These are phyloP conservation scores for Ambastaia sidthimunki DNA, from an alignment of 2,797 vertebrate genomes.

Conservation along the genomic window DNA sequence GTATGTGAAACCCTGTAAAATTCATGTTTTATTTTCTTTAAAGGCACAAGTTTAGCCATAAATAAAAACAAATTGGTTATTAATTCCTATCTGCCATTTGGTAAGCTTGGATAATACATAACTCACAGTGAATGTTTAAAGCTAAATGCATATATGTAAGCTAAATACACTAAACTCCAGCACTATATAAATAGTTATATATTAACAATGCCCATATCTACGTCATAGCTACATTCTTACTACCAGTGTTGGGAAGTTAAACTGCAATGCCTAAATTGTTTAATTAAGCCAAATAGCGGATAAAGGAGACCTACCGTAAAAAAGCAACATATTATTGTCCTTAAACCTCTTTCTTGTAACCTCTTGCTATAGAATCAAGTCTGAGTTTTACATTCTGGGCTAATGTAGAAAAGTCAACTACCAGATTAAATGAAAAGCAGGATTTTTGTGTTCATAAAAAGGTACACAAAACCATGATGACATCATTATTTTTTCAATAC, in stretches of 20 bases:
- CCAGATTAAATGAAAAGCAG: conserved; percentile 34
- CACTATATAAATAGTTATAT: conserved; percentile 27
- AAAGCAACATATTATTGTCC: background rate
- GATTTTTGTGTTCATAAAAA: conserved; percentile 50
- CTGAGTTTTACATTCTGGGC: background rate
- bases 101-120: conserved; percentile 39
- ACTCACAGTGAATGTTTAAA: conserved; percentile 53
- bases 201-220: conserved; percentile 14
- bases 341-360: background rate
- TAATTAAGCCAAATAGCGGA: background rate
- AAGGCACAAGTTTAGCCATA: conserved; percentile 80
- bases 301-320: background rate
- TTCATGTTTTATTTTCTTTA: conserved; percentile 66
- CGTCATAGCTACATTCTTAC: conserved; percentile 14
- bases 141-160: conserved; percentile 32
- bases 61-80: conserved; percentile 62
- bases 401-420: background rate
- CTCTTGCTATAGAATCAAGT: conserved; percentile 2
- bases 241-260: conserved; percentile 11
- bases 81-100: conserved; percentile 38
- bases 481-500: conserved; percentile 65
- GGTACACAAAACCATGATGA: conserved; percentile 63
- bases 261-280: background rate
- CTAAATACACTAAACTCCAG: conserved; percentile 21
- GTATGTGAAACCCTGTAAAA: conserved; percentile 74